phyloP scores from a whole-genome alignment of 2,113 vertebrate genomes.

The Suncus etruscus region DNA sequence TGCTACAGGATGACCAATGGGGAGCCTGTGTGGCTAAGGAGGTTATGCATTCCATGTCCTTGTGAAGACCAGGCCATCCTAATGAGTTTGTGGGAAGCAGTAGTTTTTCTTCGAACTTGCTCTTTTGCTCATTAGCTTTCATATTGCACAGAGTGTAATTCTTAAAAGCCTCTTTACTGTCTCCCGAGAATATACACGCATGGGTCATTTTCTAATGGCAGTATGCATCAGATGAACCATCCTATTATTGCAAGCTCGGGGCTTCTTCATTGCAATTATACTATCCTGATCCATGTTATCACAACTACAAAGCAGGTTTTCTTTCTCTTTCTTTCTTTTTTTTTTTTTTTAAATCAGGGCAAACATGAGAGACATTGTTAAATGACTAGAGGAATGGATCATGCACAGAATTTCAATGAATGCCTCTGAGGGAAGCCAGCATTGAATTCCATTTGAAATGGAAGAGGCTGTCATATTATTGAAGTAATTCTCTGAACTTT shows the following conservation, averaged over 20 bases:
- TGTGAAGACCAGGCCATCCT: not conserved
- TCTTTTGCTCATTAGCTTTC: slow-evolving; percentile 87
- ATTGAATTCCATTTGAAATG: slow-evolving; percentile 81
- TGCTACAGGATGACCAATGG: not conserved
- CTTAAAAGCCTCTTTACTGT: slow-evolving; percentile 87
- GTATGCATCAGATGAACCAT: slow-evolving; percentile 85
- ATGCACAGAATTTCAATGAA: slow-evolving; percentile 85
- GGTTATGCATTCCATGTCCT: accelerated
- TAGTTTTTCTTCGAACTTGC: slow-evolving; percentile 70
- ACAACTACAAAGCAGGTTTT: slow-evolving; percentile 83
- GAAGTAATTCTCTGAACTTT: slow-evolving; percentile 84
- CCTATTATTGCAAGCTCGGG: slow-evolving; percentile 85
- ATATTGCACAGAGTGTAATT: slow-evolving; percentile 81
- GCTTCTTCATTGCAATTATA: slow-evolving; percentile 87
- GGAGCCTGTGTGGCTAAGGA: not conserved
- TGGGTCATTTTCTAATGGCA: slow-evolving; percentile 85
- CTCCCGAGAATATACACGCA: slow-evolving; percentile 83
- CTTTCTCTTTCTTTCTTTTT: not conserved
- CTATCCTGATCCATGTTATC: slow-evolving; percentile 84
- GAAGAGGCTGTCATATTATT: slow-evolving; percentile 81
- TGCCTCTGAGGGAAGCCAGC: slow-evolving; percentile 78
- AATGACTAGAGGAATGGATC: slow-evolving; percentile 85
- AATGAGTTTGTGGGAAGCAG: slow-evolving; percentile 61
- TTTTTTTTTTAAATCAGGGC: slow-evolving; percentile 79
- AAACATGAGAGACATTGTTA: slow-evolving; percentile 89